Conservation (phyloP, 2,888 invertebrate species). For the Cyclophora albipunctata region DNA sequence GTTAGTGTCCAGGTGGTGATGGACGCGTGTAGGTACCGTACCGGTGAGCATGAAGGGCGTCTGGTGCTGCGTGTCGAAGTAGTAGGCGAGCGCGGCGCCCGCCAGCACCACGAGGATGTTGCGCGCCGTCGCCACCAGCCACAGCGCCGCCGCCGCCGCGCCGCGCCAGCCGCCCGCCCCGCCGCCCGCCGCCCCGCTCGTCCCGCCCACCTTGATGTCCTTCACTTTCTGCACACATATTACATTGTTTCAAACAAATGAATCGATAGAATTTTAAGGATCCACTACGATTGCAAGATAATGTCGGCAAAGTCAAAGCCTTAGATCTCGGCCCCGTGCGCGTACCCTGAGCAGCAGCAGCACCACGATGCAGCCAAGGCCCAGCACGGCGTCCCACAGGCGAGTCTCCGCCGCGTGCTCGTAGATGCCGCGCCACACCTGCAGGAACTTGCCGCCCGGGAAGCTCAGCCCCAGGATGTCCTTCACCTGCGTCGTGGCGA, state of each 20-base stretch:
- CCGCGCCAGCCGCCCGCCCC: constrained; percentile 40
- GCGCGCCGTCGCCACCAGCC: constrained; percentile 83
- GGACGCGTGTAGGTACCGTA: constrained; percentile 23
- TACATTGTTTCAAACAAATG: neutral
- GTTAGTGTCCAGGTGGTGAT: neutral
- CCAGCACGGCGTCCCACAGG: constrained; percentile 81
- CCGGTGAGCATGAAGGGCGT: constrained; percentile 81
- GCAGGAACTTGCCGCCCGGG: constrained; percentile 81
- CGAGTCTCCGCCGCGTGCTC: constrained; percentile 81
- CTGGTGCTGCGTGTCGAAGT: constrained; percentile 75
- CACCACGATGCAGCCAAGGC: constrained; percentile 80
- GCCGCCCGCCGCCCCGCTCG: constrained; percentile 11
- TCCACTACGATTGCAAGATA: too few species aligned
- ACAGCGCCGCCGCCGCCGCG: constrained; percentile 73
- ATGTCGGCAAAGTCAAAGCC: too few species aligned
- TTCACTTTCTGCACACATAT: constrained; percentile 79
- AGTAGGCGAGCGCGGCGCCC: constrained; percentile 79
- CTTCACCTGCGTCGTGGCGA: constrained; percentile 87
- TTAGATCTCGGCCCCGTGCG: neutral
- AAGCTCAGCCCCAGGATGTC: constrained; percentile 82
- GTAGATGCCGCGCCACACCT: constrained; percentile 82
- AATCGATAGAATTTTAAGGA: neutral
- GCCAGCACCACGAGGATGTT: constrained; percentile 85
- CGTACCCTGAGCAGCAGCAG: constrained; percentile 81
- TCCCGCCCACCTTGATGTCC: constrained; percentile 68